These are phyloP conservation scores for Macaria notata DNA, from an alignment of 2,888 invertebrate genomes.

Conservation along the genomic window DNA sequence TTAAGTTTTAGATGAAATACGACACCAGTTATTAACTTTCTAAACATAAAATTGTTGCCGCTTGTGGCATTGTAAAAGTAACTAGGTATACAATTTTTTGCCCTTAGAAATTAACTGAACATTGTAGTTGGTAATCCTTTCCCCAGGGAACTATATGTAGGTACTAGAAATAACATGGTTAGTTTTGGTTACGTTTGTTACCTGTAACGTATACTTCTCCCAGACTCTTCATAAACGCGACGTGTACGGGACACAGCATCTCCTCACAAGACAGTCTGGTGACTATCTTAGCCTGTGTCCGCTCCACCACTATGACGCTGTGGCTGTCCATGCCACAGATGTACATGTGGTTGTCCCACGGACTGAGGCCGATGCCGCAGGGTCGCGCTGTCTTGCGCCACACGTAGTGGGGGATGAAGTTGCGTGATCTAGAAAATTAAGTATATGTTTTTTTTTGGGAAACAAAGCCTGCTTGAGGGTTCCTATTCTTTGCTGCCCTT, in stretches of 20 bases:
- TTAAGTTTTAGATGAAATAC: no score
- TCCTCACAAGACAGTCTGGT: constrained; percentile 76
- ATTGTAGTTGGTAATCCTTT: no score
- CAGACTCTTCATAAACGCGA: constrained; percentile 80
- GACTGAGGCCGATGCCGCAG: constrained; percentile 85
- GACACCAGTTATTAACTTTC: no score
- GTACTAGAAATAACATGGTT: no score
- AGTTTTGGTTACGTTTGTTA: no score
- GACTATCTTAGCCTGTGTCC: constrained; percentile 75
- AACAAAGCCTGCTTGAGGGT: no score
- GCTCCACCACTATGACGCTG: constrained; percentile 76
- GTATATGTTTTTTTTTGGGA: neutral
- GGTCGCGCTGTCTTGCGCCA: constrained; percentile 84
- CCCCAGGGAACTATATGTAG: no score
- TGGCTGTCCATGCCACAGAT: constrained; percentile 87
- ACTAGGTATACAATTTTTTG: no score
- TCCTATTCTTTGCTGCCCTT: no score
- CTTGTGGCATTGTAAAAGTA: no score
- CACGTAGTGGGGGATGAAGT: constrained; percentile 78
- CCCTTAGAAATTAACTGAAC: no score
- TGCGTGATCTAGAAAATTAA: constrained; percentile 62
- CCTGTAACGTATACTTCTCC: constrained; percentile 84
- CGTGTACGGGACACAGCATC: constrained; percentile 84
- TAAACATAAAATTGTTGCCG: no score
- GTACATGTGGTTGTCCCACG: constrained; percentile 82